Evolutionary conservation across 2,797 vertebrate genomes (phyloP).

Genomic region (Eurystomus glaucurus): DNA sequence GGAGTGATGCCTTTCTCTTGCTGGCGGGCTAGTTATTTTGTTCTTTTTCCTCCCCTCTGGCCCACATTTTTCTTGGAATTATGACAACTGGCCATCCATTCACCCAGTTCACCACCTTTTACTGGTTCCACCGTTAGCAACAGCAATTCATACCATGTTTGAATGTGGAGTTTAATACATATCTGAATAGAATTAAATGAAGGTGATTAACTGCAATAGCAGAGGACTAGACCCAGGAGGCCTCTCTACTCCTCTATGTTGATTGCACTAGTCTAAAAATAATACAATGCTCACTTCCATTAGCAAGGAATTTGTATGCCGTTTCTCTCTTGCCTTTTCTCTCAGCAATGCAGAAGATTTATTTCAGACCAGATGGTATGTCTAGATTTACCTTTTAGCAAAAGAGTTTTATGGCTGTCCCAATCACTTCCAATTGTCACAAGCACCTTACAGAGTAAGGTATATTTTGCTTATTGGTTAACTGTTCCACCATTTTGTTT

Average conservation of each 20-base stretch:
- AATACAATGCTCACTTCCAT: neutral
- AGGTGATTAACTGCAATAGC: neutral
- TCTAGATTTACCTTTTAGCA: neutral
- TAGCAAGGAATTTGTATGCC: neutral
- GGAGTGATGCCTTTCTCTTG: neutral
- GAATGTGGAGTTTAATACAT: neutral
- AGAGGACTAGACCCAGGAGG: neutral
- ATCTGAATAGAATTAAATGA: conserved; percentile 5
- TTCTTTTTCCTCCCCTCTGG: neutral
- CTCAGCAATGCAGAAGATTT: neutral
- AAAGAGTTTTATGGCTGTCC: neutral
- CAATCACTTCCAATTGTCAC: neutral
- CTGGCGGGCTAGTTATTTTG: neutral
- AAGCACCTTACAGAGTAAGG: neutral
- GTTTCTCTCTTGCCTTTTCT: neutral
- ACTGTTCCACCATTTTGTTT: neutral
- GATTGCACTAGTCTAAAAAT: neutral
- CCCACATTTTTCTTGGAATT: neutral
- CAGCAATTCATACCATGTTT: neutral
- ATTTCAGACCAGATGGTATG: neutral
- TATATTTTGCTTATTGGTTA: neutral
- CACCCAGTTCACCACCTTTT: neutral
- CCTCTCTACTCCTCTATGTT: neutral
- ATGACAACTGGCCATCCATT: neutral
- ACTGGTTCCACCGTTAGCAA: neutral